Evolutionary conservation across 2,113 vertebrate species (phyloP), one percentile per base, ranked within the genome.

Genomic region (Ageneiosus marmoratus): DNA sequence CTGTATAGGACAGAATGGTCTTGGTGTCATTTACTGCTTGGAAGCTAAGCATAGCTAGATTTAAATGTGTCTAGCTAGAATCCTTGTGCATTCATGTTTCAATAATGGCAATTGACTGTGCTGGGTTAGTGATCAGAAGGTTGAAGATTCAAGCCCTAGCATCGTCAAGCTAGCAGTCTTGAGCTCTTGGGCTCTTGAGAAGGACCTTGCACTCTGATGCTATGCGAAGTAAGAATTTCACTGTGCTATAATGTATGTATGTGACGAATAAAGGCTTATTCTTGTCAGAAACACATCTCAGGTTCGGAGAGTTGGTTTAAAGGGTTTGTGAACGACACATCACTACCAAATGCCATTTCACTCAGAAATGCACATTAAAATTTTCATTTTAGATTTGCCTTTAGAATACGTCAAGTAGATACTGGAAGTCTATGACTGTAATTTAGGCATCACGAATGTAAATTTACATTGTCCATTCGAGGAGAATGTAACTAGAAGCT

Each of bases 401-500:
- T 65, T 65, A 65, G 32, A 65, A 37, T 8, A 65, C 2, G 32
- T 7, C 22, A 22, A 20, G 34, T 44, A 44, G 37, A 69, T 34
- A 12, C 34, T 24, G 8, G 18, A 41, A 22, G 34, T 70, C 15
- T 15, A 27, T 27, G 69, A 73, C n/a, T 27, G 16, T 37, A 27
- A 6, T 73, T 73, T n/a, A 70, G 67, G 11, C 22, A 15, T 53
- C 6, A 3, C 46, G 13, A 65, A 18, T n/a, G 13, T 55, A 81
- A 70, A 72, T 72, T 15, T 48, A 41, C 12, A 1, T 72, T 72
- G 12, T 72, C 44, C 41, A n/a, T 72, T 46, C 15, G 44, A 46
- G 16, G 5, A 58, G 44, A 81, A 81, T 72, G 51, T 15, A 58
- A 51, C 79, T 37, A 46, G 41, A 20, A 41, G 51, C 67, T 72